These are phyloP conservation scores for Cardinalis cardinalis DNA, from an alignment of 2,113 vertebrate species.

Conservation along the genomic window DNA sequence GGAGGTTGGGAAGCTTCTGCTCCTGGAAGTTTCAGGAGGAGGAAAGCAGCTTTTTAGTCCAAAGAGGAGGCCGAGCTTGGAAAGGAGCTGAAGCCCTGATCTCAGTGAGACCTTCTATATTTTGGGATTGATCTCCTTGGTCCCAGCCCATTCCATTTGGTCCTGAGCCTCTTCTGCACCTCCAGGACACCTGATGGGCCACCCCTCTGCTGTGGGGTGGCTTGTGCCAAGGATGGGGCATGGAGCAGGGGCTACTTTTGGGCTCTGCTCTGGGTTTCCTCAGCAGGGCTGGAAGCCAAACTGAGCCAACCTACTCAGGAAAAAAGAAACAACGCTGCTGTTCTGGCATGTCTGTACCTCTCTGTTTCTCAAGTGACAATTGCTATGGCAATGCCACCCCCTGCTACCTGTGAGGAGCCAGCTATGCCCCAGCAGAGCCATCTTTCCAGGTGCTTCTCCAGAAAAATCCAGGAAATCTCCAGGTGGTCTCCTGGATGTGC, in stretches of 20 bases:
- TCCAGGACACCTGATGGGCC: neutral
- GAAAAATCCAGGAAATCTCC: neutral
- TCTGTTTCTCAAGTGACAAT: neutral
- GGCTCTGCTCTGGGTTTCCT: neutral
- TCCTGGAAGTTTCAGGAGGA: neutral
- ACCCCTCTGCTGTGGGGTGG: neutral
- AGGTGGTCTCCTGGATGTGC: fast-evolving
- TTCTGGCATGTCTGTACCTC: neutral
- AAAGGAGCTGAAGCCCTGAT: neutral
- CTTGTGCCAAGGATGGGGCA: neutral
- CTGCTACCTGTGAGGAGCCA: neutral
- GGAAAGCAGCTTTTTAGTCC: neutral
- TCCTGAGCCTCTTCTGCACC: neutral
- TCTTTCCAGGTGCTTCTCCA: neutral
- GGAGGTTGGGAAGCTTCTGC: neutral
- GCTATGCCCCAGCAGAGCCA: neutral
- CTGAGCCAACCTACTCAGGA: neutral
- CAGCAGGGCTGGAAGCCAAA: neutral
- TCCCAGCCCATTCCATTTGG: neutral
- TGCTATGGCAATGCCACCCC: neutral
- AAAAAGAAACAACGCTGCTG: neutral
- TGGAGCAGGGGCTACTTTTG: neutral
- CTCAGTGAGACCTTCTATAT: neutral
- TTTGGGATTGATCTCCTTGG: neutral
- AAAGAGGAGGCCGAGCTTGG: neutral